A percentile compares a stretch with the other conserved stretches of the same genome.
Evolutionary conservation across 2,113 vertebrate genomes (phyloP).

Genomic region (Phylloscopus trochiloides): DNA sequence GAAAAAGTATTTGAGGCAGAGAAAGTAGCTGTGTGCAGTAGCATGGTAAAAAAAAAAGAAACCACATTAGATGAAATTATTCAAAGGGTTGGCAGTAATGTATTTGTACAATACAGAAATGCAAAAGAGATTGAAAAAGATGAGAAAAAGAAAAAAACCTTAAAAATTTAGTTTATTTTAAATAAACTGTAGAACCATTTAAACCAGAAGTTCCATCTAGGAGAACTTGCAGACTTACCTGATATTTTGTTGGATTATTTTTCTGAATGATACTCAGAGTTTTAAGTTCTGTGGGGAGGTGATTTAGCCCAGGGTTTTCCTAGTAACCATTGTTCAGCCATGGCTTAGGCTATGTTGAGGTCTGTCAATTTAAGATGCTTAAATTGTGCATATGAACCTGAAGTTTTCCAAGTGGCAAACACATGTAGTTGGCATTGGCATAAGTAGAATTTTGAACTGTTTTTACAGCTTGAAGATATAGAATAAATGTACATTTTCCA

Average conservation of each 20-base stretch:
- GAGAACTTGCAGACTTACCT: not conserved
- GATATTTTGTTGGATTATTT: not conserved
- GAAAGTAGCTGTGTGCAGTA: not conserved
- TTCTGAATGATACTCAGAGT: not conserved
- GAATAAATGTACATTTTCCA: not conserved
- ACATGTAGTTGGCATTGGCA: not conserved
- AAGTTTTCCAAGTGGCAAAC: not conserved
- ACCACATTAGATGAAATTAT: not conserved
- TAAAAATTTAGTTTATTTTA: not conserved
- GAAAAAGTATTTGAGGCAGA: not conserved
- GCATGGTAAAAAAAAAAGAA: not conserved
- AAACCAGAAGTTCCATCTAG: not conserved
- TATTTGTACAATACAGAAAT: not conserved
- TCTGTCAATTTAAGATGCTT: not conserved
- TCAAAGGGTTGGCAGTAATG: not conserved
- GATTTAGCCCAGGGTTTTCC: not conserved
- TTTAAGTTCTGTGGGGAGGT: not conserved
- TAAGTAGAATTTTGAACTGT: not conserved
- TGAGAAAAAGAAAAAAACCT: not conserved
- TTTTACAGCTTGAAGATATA: not conserved
- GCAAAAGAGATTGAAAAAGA: not conserved
- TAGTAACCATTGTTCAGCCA: fast-evolving
- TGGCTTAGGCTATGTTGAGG: not conserved
- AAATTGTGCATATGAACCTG: not conserved
- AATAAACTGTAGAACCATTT: not conserved